Conservation (phyloP, 2,113 vertebrate species). For the Anguilla rostrata region DNA sequence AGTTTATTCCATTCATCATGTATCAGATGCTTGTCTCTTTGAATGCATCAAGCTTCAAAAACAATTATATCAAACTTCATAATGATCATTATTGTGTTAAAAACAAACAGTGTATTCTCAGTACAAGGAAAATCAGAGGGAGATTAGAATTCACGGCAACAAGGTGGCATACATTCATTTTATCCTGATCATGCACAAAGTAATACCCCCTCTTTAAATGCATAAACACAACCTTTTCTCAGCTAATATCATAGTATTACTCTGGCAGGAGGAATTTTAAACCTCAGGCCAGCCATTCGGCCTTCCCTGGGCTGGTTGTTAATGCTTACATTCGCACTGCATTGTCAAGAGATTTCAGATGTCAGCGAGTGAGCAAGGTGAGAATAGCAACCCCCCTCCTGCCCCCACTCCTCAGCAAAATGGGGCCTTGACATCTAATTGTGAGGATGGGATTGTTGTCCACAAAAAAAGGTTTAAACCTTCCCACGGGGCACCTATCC, state of each 20-base stretch:
- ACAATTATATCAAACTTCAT: neutral
- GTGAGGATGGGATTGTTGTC: neutral
- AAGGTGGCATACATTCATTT: neutral
- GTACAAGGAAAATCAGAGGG: slow-evolving; percentile 32
- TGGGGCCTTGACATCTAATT: neutral
- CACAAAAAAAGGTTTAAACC: neutral
- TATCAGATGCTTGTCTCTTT: neutral
- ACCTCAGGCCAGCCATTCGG: slow-evolving; percentile 10
- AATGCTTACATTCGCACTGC: neutral
- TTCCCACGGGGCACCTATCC: neutral
- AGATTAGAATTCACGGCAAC: slow-evolving; percentile 6
- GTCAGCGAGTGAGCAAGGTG: neutral
- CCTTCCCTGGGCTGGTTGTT: neutral
- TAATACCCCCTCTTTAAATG: slow-evolving; percentile 57
- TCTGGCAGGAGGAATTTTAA: slow-evolving; percentile 58
- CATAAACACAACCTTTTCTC: slow-evolving; percentile 65
- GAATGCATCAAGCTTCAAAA: neutral
- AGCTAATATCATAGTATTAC: slow-evolving; percentile 52
- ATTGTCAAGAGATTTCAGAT: neutral
- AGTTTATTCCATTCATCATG: neutral
- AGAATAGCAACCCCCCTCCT: neutral
- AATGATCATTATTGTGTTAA: neutral
- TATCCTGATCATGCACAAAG: slow-evolving; percentile 54
- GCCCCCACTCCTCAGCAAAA: neutral
- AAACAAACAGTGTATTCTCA: neutral